phyloP scores from a whole-genome alignment of 2,113 vertebrate genomes.

The Petromus typicus region DNA sequence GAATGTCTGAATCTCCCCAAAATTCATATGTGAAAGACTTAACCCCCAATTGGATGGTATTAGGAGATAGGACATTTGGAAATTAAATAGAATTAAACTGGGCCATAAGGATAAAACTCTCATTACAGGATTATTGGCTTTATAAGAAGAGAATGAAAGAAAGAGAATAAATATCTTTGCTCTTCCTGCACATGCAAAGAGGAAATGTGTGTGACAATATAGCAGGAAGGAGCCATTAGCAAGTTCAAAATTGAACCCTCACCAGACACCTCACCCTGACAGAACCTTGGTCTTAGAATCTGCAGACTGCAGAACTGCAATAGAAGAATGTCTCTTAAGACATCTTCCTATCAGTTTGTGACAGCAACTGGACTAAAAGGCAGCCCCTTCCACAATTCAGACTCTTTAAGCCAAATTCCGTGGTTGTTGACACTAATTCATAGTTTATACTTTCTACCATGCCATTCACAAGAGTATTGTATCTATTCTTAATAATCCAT shows the following conservation, averaged over 20 bases:
- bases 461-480: not conserved
- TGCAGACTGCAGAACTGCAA: not conserved
- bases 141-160: not conserved
- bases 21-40: not conserved
- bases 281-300: not conserved
- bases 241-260: not conserved
- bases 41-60: not conserved
- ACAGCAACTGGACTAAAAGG: not conserved
- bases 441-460: slow-evolving; percentile 32
- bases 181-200: not conserved
- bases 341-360: not conserved
- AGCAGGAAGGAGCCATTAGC: not conserved
- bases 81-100: not conserved
- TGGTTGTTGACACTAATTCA: not conserved
- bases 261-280: not conserved
- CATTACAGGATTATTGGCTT: not conserved
- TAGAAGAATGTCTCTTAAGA: not conserved
- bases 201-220: not conserved
- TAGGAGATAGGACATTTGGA: not conserved
- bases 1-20: not conserved
- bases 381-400: not conserved
- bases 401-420: not conserved
- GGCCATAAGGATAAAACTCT: not conserved
- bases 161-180: no score
- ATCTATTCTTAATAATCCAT: not conserved